Evolutionary conservation across 2,888 invertebrate species (phyloP).

Genomic region (Melinaea marsaeus): DNA sequence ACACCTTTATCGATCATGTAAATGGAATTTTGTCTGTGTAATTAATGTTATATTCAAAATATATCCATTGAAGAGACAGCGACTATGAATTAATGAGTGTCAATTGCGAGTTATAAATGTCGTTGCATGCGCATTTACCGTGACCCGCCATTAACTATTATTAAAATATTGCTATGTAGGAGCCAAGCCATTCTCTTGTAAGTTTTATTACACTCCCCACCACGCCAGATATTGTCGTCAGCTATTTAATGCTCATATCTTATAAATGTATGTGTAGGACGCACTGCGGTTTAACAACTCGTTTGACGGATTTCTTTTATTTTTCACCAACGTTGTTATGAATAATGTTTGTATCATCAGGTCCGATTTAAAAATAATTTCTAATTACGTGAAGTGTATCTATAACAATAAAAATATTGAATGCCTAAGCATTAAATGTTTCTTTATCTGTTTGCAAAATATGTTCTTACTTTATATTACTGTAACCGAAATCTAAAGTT

Average conservation of each 20-base stretch:
- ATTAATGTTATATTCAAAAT: constrained; percentile 2
- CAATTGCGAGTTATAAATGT: constrained; percentile 72
- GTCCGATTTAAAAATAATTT: constrained; percentile 43
- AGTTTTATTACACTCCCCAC: constrained; percentile 68
- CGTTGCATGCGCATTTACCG: constrained; percentile 63
- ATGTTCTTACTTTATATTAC: constrained; percentile 34
- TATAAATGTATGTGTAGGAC: constrained; percentile 69
- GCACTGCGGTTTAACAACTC: constrained; percentile 44
- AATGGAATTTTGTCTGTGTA: background rate
- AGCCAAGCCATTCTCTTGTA: constrained; percentile 70
- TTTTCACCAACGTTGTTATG: constrained; percentile 60
- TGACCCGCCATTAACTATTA: constrained; percentile 76
- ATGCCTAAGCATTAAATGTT: constrained; percentile 10
- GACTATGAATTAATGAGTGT: constrained; percentile 67
- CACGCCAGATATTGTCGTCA: constrained; percentile 70
- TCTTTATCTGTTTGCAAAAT: constrained; percentile 14
- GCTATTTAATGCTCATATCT: constrained; percentile 70
- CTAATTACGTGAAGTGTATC: constrained; percentile 11
- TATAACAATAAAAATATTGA: background rate
- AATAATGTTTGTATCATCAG: constrained; percentile 65
- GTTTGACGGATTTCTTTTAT: constrained; percentile 52
- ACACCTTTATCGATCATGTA: background rate
- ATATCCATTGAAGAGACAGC: constrained; percentile 50
- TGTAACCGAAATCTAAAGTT: constrained; percentile 39
- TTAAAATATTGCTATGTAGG: constrained; percentile 74